Conservation (phyloP, 2,797 vertebrate genomes). For the Amblyraja radiata region DNA sequence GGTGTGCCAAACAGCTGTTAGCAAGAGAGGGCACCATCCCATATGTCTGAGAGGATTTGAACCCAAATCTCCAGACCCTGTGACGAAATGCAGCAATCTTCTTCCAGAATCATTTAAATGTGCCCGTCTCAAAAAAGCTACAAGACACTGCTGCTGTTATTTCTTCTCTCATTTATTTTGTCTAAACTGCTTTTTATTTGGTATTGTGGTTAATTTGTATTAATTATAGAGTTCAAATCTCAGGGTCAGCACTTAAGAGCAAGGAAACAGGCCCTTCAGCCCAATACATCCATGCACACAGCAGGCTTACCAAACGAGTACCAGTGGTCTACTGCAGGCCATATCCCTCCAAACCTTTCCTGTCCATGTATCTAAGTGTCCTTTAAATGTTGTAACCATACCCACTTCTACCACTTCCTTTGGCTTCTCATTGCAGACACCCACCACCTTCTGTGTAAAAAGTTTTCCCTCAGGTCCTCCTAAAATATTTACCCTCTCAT, state of each 20-base stretch:
- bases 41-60: conserved; percentile 19
- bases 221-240: background rate
- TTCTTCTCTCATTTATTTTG: background rate
- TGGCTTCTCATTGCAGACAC: no score
- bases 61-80: background rate
- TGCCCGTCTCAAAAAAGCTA: background rate
- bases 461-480: no score
- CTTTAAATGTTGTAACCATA: no score
- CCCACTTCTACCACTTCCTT: no score
- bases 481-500: no score
- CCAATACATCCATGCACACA: background rate
- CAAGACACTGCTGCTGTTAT: background rate
- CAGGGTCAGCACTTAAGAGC: background rate
- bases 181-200: background rate
- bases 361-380: no score
- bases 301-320: background rate
- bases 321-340: no score
- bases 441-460: no score
- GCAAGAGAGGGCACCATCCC: background rate
- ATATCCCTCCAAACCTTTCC: no score
- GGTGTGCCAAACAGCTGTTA: background rate
- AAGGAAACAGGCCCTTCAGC: no score
- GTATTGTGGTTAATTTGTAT: background rate
- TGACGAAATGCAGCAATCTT: background rate
- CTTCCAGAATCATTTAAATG: background rate